A percentile compares a stretch with the other conserved stretches of the same genome.
phyloP scores from a whole-genome alignment of 2,797 vertebrate species.

The Brotula barbata region DNA sequence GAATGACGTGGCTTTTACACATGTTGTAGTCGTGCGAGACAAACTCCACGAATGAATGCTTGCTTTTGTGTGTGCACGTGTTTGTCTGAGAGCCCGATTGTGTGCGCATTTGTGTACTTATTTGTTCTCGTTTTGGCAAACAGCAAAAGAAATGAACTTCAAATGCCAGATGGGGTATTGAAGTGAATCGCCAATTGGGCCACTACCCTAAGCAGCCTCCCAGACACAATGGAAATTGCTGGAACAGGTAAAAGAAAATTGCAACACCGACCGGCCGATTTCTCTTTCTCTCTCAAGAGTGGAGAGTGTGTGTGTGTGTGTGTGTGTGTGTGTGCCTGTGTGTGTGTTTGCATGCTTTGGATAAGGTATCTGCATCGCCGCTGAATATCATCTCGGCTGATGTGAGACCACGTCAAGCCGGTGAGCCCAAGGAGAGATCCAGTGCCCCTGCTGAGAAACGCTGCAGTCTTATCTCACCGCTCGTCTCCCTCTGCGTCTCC shows the following conservation, averaged over 20 bases:
- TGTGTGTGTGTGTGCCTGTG: neutral
- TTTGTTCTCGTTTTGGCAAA: conserved; percentile 56
- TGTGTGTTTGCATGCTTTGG: conserved; percentile 4
- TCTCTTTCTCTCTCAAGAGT: conserved; percentile 41
- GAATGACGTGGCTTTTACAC: conserved; percentile 66
- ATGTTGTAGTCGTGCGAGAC: conserved; percentile 59
- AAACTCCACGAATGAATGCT: conserved; percentile 52
- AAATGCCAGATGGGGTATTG: conserved; percentile 75
- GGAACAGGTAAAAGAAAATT: conserved; percentile 64
- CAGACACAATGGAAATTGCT: conserved; percentile 56
- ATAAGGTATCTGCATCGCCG: conserved; percentile 58
- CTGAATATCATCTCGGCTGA: conserved; percentile 63
- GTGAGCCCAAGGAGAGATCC: conserved; percentile 63
- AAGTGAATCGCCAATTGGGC: conserved; percentile 73
- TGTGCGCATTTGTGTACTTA: conserved; percentile 48
- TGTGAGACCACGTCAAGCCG: conserved; percentile 54
- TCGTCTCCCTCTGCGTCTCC: conserved; percentile 61
- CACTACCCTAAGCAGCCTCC: conserved; percentile 45
- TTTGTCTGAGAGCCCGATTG: conserved; percentile 29
- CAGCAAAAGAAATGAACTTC: conserved; percentile 67
- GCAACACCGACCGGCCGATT: conserved; percentile 44
- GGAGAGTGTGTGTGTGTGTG: neutral
- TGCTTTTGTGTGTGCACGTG: conserved; percentile 23
- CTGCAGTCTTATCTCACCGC: conserved; percentile 73
- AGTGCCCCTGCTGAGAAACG: conserved; percentile 62